Conservation (phyloP, 2,888 invertebrate species). For the Sylvicola fuscatus region DNA sequence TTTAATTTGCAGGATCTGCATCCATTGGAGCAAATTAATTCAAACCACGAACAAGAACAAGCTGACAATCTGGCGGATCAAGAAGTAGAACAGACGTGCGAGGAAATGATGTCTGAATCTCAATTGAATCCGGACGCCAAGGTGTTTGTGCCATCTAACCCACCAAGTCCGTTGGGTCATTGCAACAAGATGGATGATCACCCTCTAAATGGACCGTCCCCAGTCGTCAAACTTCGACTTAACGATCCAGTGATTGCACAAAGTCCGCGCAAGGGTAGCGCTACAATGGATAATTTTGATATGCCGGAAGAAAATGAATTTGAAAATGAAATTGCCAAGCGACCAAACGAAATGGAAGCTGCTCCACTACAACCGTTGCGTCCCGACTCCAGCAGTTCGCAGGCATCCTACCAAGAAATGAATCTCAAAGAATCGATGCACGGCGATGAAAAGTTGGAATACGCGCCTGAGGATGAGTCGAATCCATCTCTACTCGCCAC, state of each 20-base stretch:
- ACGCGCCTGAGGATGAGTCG: slow-evolving; percentile 6
- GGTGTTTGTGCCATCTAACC: slow-evolving; percentile 48
- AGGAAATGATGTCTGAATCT: slow-evolving; percentile 44
- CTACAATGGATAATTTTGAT: slow-evolving; percentile 19
- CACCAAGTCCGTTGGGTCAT: slow-evolving; percentile 24
- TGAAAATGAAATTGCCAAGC: slow-evolving; percentile 18
- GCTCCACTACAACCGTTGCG: slow-evolving; percentile 1
- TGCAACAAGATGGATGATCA: not conserved
- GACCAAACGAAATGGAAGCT: slow-evolving; percentile 18
- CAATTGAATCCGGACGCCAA: slow-evolving; percentile 69
- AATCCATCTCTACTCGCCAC: not conserved
- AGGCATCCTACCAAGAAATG: slow-evolving; percentile 10
- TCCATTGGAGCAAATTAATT: not conserved
- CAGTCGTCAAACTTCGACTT: slow-evolving; percentile 5
- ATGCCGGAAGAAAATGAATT: slow-evolving; percentile 21
- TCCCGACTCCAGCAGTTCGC: slow-evolving; percentile 6
- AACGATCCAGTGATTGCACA: slow-evolving; percentile 34
- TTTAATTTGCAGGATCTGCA: slow-evolving; percentile 1
- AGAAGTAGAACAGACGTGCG: slow-evolving; percentile 8
- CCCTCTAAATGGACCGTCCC: not conserved
- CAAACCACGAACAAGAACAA: too few species aligned
- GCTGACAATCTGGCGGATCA: not conserved
- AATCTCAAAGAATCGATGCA: slow-evolving; percentile 14
- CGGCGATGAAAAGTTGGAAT: slow-evolving; percentile 13
- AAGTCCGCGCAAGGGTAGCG: slow-evolving; percentile 45